Evolutionary conservation across 2,888 invertebrate species (phyloP), one percentile per base, ranked within the genome.

Genomic region (Plebejus anna): DNA sequence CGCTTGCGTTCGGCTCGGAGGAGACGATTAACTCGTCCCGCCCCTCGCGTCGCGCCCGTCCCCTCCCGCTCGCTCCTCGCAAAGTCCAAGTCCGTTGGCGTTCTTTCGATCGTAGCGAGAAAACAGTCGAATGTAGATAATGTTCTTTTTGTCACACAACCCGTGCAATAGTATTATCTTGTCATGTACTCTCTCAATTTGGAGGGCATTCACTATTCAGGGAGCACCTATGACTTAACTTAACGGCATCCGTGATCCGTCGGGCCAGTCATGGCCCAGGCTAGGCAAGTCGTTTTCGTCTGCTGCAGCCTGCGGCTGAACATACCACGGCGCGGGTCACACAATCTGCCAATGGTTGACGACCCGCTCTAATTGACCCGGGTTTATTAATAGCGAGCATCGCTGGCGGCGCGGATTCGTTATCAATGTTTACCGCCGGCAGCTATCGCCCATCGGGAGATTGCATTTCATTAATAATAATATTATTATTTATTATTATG

Each of bases 1-100:
- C 91, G 92, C 80, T 82, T 80, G 79, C 82, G 83, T 83, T 90
- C 91, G 92, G 88, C 84, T 85, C 86, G 86, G 85, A 88, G 89
- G 86, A 86, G 86, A 85, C 85, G 85, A 88, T 89, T 87, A 88
- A 86, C 83, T 83, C 81, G 80, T 78, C 87, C 80, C 80, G 78
- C 80, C 80, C 79, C 78, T 80, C 81, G 83, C 82, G 82, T 81
- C 83, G 81, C 81, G 80, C 83, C 82, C 78, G 81, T 77, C 81
- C 78, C 80, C 77, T 77, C 75, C 78, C 55, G 76, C 78, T 75
- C 70, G 76, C 66, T 66, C 16, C 32, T 66, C 32, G 36, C 66
- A 66, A 66, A 66, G 66, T 36, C 32, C 36, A 66, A 66, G 66
- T 66, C 55, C 55, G 55, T 66, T 66, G 16, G 16, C 55, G 55